phyloP scores from a whole-genome alignment of 2,797 vertebrate species.

The Takifugu rubripes region DNA sequence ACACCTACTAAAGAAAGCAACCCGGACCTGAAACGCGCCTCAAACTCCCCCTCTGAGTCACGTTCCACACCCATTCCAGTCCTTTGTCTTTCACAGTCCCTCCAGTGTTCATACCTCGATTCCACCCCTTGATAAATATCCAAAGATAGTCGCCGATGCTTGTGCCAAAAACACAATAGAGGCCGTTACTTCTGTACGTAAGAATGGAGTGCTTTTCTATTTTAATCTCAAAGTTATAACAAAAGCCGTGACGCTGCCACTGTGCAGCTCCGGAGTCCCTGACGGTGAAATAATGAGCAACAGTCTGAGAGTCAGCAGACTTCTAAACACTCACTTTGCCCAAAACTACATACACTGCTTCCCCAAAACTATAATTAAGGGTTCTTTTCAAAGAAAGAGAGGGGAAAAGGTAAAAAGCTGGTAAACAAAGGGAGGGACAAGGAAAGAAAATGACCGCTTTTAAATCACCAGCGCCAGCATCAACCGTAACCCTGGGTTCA shows the following conservation, averaged over 20 bases:
- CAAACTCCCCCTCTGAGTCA: constrained; percentile 13
- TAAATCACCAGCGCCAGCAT: constrained; percentile 11
- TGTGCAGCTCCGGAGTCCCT: constrained; percentile 15
- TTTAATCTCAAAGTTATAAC: constrained; percentile 18
- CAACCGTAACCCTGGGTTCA: constrained; percentile 17
- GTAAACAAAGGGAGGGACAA: constrained; percentile 19
- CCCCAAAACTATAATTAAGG: constrained; percentile 57
- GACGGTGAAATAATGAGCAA: constrained; percentile 15
- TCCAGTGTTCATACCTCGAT: constrained; percentile 42
- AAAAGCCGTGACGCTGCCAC: background rate
- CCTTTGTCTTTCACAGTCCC: constrained; percentile 41
- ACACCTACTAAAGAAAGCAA: constrained; percentile 56
- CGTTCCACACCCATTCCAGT: constrained; percentile 25
- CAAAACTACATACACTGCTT: constrained; percentile 24
- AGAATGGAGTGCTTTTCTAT: background rate
- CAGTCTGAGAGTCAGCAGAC: constrained; percentile 31
- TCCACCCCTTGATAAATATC: constrained; percentile 28
- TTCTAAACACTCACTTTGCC: constrained; percentile 30
- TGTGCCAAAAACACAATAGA: constrained; percentile 26
- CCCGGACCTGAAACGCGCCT: constrained; percentile 51
- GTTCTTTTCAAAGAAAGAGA: constrained; percentile 18
- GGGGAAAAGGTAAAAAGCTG: constrained; percentile 10
- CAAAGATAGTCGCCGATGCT: constrained; percentile 32
- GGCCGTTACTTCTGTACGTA: constrained; percentile 12
- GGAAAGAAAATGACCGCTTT: constrained; percentile 27